These are phyloP conservation scores for Apostichopus leukothele DNA, from an alignment of 53 echinoderm and acorn worm genomes.

Conservation along the genomic window DNA sequence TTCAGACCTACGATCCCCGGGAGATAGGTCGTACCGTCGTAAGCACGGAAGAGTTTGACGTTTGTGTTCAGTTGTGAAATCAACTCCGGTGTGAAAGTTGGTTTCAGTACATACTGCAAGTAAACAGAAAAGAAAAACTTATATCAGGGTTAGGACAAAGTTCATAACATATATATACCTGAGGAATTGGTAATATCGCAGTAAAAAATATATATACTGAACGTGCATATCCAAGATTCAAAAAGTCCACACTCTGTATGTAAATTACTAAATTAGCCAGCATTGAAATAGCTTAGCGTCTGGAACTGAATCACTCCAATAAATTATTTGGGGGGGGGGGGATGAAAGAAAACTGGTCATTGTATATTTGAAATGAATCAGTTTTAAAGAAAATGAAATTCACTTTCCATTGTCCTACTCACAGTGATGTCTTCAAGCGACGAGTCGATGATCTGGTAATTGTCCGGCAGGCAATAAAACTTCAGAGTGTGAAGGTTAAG, in stretches of 20 bases:
- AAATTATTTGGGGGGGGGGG: no score
- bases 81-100: constrained; percentile 76
- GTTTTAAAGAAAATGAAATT: no score
- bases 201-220: no score
- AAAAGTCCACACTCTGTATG: no score
- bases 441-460: constrained; percentile 96
- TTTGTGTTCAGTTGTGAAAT: constrained; percentile 67
- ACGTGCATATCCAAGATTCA: no score
- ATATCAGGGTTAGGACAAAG: no score
- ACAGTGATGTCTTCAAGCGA: constrained; percentile 94
- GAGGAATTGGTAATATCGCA: no score
- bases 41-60: constrained; percentile 76
- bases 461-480: constrained; percentile 96
- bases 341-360: not conserved
- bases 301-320: no score
- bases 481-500: constrained; percentile 93
- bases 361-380: not conserved
- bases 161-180: no score
- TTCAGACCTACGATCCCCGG: constrained; percentile 95
- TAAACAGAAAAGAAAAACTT: no score
- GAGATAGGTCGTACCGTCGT: constrained; percentile 76
- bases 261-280: no score
- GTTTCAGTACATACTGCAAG: constrained; percentile 72
- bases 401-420: not conserved
- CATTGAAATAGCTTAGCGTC: no score